Conservation (phyloP, 2,797 vertebrate genomes). For the Manis javanica region DNA sequence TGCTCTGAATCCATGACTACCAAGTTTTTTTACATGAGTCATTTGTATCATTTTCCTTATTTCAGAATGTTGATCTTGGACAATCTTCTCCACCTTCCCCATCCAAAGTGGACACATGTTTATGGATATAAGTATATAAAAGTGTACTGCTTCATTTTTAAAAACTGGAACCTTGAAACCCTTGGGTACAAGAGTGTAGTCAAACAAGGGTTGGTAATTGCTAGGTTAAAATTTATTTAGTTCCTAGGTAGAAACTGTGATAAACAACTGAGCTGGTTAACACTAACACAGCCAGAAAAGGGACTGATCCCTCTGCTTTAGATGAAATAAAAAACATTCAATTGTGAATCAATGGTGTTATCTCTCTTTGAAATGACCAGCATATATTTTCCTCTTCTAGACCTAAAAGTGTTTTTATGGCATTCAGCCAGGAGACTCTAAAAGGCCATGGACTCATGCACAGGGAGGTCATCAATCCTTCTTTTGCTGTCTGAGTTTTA, state of each 20-base stretch:
- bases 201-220: neutral
- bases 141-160: neutral
- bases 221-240: neutral
- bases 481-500: constrained; percentile 12
- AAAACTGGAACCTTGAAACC: neutral
- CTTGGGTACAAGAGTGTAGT: neutral
- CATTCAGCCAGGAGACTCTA: neutral
- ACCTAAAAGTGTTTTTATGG: neutral
- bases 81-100: neutral
- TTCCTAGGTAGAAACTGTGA: neutral
- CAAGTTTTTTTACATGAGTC: neutral
- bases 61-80: neutral
- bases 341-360: neutral
- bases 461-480: neutral
- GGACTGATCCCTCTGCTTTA: neutral
- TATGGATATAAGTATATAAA: neutral
- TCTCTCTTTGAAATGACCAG: neutral
- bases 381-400: constrained; percentile 4
- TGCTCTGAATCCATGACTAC: neutral
- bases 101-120: neutral
- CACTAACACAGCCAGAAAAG: neutral
- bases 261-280: neutral
- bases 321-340: constrained; percentile 5
- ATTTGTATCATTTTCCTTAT: neutral
- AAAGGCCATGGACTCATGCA: neutral